Evolutionary conservation across 2,888 invertebrate genomes (phyloP), one percentile per base, ranked within the genome.

Genomic region (Stenolophus ochropezus): DNA sequence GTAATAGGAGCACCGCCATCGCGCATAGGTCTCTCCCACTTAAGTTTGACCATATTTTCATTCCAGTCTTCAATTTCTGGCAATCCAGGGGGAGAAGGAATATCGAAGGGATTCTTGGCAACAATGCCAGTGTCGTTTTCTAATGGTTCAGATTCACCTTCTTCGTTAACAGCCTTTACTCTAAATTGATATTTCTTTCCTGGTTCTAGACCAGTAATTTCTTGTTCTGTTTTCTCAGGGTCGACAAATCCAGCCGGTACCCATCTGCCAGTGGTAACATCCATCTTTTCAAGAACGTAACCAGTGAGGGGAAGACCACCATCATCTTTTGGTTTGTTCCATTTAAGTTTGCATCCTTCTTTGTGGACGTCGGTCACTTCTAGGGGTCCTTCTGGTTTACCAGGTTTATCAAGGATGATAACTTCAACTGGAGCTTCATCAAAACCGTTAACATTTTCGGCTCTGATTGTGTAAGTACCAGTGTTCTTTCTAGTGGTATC

Each of bases 181-280:
- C 99, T 93, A 93, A 99, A 99, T 88, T 98, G 96, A 90, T 99
- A 99, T 83, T 97, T 96, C 89, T 97, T 96, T 84, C 97, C 97
- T 78, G 98, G 97, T 89, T 97, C 97, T 11, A 99, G 91, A 53
- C 98, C 98, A 84, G 94, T 95, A 25, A 97, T 92, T 84, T 95
- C 94, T 84, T 95, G 94, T 86, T 96, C 96, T 0, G 94, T 93
- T 86, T 94, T 94, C 73, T 95, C 95, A 0, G 96, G 94, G 85
- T 95, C 95, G 16, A 95, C 93, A 82, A 95, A 94, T 14, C 96
- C 96, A 82, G 96, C 96, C 0, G 97, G 97, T 16, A 94, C 93
- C 97, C 97, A 97, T 85, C 95, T 93, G 1, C 97, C 97, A 21
- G 96, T 95, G 33, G 94, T 92, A 0, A 93, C 92, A 88, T 98